Base-by-base conservation (phyloP, 2,797 vertebrate genomes). In the Karalla daura region DNA sequence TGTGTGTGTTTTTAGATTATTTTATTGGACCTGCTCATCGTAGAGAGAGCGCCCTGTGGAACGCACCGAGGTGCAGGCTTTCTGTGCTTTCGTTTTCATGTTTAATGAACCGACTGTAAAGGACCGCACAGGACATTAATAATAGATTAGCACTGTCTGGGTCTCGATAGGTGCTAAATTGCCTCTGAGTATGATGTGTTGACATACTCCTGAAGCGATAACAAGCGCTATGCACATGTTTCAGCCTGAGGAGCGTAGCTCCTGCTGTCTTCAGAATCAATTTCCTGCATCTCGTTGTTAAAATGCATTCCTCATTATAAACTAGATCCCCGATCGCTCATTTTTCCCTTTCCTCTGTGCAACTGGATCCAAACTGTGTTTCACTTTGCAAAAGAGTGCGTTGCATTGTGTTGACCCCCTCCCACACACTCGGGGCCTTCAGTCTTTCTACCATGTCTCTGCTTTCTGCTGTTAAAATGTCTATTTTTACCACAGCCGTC, bases 81-180 rank as follows among this genome's bases (percentile, higher is more conserved):
- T 70, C 44, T 10, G 9, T 21, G 59, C 54, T 21, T 30, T 28
- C 53, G 69, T 79, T 75, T 85, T 78, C 76, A 70, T 85, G 81
- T 82, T 75, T 78, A 85, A 85, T 85, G 86, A 84, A 65, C 49
- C 45, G 4, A 44, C 68, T 70, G 40, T 82, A 60, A 87, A 75
- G 61, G 46, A 62, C 73, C 33, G 61, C 75, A 61, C 43, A 3
- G 59, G 32, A 65, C 73, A 72, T 90, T 84, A 89, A 90, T 90
- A 88, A 89, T 88, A 82, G 49, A 90, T 86, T 33, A 75, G 50
- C 54, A 49, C 67, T 56, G 85, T 86, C 84, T 78, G 78, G 80
- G 53, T 80, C 81, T 59, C 71, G 33, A 76, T 84, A 74, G 62
- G 68, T 37, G 41, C 78, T 76, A 76, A 83, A 79, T 74, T 74